Conservation (phyloP, 2,888 invertebrate species). For the Pyrochroa serraticornis region DNA sequence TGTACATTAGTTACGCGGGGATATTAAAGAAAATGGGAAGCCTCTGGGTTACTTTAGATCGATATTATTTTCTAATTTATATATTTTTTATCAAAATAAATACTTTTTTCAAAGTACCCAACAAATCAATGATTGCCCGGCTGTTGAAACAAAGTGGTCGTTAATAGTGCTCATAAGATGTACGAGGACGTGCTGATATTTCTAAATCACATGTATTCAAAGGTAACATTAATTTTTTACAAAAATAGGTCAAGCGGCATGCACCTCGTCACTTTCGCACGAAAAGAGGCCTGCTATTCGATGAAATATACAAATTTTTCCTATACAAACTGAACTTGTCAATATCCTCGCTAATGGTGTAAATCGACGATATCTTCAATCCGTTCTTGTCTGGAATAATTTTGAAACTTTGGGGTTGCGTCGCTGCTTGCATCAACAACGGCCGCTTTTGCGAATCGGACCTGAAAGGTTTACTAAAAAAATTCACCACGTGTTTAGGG, state of each 20-base stretch:
- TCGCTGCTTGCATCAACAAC: conserved; percentile 45
- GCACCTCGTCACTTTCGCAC: conserved; percentile 50
- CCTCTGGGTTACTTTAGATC: no score
- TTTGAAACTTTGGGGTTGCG: conserved; percentile 44
- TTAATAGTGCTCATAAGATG: conserved; percentile 40
- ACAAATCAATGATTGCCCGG: background rate
- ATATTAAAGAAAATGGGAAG: no score
- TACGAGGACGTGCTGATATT: conserved; percentile 45
- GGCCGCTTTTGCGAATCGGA: conserved; percentile 59
- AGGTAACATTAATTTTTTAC: conserved; percentile 29
- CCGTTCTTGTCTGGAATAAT: conserved; percentile 64
- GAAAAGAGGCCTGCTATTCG: conserved; percentile 58
- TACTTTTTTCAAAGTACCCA: no score
- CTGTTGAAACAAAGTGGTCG: conserved; percentile 13
- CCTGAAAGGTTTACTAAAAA: conserved; percentile 54
- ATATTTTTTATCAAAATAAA: no score
- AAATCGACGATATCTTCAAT: conserved; percentile 62
- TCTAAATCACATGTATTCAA: conserved; percentile 38
- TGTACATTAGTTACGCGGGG: conserved; percentile 11
- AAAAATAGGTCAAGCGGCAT: conserved; percentile 34
- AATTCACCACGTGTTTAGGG: conserved; percentile 55
- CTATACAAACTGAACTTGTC: conserved; percentile 55
- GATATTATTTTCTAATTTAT: no score
- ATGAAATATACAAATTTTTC: conserved; percentile 57
- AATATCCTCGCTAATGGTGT: conserved; percentile 56